phyloP scores from a whole-genome alignment of 2,113 vertebrate genomes.

The Agelaius tricolor region DNA sequence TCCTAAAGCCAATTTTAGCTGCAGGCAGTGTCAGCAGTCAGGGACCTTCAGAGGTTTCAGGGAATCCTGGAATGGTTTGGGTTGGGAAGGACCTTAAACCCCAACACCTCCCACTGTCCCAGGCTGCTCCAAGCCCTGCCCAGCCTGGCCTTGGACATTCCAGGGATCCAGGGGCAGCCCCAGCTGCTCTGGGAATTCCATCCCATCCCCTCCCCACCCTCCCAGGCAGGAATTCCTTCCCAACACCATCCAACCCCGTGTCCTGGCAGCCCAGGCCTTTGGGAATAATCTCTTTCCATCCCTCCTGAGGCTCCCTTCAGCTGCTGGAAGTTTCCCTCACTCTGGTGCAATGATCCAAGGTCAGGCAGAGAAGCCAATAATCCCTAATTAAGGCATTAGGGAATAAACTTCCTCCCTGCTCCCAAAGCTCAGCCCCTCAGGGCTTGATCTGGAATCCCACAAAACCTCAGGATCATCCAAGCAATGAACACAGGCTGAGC shows the following conservation, averaged over 20 bases:
- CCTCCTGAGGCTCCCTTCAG: neutral
- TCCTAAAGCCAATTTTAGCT: neutral
- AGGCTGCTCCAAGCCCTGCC: rapidly evolving
- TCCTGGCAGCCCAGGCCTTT: neutral
- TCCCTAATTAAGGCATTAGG: neutral
- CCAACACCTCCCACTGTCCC: neutral
- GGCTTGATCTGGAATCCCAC: neutral
- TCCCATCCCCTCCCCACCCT: neutral
- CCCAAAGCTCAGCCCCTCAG: neutral
- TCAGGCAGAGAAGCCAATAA: neutral
- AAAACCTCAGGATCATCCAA: neutral
- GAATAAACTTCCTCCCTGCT: neutral
- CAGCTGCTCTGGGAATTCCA: neutral
- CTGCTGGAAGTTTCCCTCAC: neutral
- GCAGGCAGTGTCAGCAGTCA: neutral
- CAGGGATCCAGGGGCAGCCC: neutral
- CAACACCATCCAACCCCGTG: neutral
- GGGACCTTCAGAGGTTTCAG: neutral
- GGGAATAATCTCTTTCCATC: neutral
- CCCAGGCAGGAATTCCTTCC: neutral
- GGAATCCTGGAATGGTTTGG: neutral
- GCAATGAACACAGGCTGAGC: neutral
- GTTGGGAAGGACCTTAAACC: neutral
- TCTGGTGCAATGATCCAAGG: neutral
- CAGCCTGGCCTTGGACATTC: neutral